Percentiles rank a stretch among this genome's conserved stretches.
Conservation (phyloP, 1,140 invertebrate genomes). For the Mactra quadrangularis region DNA sequence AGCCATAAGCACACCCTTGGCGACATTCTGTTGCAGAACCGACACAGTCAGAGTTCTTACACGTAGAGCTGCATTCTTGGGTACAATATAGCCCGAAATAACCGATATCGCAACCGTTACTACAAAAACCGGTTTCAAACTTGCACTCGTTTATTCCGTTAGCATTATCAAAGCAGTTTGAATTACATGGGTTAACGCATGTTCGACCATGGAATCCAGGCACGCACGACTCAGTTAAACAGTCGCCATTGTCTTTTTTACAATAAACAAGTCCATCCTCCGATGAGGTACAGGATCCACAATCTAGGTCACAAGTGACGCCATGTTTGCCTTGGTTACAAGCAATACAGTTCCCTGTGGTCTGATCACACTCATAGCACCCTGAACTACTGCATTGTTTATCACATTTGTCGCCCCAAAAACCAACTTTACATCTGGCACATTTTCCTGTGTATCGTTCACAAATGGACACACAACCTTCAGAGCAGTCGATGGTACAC, state of each 20-base stretch:
- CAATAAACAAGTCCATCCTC: conserved; percentile 13
- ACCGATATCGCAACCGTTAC: conserved; percentile 41
- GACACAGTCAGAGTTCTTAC: conserved; percentile 32
- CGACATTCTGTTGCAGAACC: conserved; percentile 31
- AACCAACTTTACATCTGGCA: conserved; percentile 23
- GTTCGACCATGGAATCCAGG: conserved; percentile 41
- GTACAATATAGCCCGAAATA: conserved; percentile 41
- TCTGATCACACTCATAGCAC: conserved; percentile 31
- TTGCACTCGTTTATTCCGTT: conserved; percentile 34
- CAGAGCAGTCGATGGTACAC: conserved; percentile 13
- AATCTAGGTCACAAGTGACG: neutral
- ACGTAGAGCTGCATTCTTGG: conserved; percentile 23
- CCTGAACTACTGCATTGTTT: neutral
- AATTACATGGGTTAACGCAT: conserved; percentile 20
- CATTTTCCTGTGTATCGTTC: conserved; percentile 46
- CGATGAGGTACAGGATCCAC: conserved; percentile 15
- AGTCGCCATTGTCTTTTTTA: conserved; percentile 34
- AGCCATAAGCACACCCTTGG: conserved; percentile 49
- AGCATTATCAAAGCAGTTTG: conserved; percentile 11
- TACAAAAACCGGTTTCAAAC: conserved; percentile 39
- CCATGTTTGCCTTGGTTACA: conserved; percentile 25
- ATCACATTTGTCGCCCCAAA: conserved; percentile 37
- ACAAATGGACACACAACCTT: conserved; percentile 12
- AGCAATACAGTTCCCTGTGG: neutral
- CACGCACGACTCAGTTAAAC: conserved; percentile 9